Evolutionary conservation across 2,797 vertebrate genomes (phyloP).

Genomic region (Bryconaethiops microstoma): DNA sequence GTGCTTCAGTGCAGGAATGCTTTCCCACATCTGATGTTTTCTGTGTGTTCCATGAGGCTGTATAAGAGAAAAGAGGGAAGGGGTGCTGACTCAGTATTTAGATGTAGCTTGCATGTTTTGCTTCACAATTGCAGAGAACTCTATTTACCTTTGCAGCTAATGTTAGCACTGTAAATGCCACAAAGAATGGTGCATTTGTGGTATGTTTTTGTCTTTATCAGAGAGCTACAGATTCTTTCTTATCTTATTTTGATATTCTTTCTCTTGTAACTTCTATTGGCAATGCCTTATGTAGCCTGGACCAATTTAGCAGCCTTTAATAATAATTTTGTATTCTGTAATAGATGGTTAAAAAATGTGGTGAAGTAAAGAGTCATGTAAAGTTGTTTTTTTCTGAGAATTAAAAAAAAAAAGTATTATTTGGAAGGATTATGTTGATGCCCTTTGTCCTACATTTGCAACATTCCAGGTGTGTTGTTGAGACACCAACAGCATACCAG

Average conservation of each 20-base stretch:
- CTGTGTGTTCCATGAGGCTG: neutral
- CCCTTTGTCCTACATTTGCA: slow-evolving; percentile 13
- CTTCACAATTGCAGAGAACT: neutral
- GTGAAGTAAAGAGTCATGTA: too few relatives aligned
- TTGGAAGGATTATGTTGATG: neutral
- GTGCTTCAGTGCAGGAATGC: neutral
- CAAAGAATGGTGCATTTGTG: too few relatives aligned
- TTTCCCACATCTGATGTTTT: slow-evolving; percentile 1
- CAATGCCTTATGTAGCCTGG: too few relatives aligned
- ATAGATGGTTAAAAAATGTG: too few relatives aligned
- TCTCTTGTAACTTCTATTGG: neutral
- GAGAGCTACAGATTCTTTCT: too few relatives aligned
- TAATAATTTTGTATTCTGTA: too few relatives aligned
- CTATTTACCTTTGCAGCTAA: too few relatives aligned
- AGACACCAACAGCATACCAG: slow-evolving; percentile 8
- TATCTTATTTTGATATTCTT: neutral
- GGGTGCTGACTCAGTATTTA: neutral
- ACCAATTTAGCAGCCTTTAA: too few relatives aligned
- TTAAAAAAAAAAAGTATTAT: neutral
- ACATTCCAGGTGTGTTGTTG: slow-evolving; percentile 19
- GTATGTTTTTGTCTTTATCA: too few relatives aligned
- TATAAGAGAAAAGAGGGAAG: neutral
- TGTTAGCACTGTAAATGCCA: too few relatives aligned
- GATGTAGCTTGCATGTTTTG: neutral
- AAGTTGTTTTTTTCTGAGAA: too few relatives aligned